Evolutionary conservation across 2,113 vertebrate genomes (phyloP).

Genomic region (Hylia prasina): DNA sequence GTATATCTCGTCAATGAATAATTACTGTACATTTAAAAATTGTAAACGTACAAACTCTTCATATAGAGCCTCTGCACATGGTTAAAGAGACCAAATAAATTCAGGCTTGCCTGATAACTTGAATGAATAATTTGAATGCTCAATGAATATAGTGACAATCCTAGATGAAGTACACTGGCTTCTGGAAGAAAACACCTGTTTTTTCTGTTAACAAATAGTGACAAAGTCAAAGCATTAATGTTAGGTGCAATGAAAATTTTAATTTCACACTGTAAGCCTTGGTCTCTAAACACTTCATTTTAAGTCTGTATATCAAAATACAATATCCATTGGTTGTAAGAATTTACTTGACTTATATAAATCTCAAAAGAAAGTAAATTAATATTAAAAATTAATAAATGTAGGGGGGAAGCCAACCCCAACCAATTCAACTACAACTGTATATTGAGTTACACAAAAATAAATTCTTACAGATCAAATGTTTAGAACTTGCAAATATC

Average conservation of each 20-base stretch:
- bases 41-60: background rate
- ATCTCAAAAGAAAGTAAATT: background rate
- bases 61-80: background rate
- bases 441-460: background rate
- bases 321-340: background rate
- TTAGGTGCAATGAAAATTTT: background rate
- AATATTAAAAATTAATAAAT: background rate
- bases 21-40: background rate
- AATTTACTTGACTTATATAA: background rate
- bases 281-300: background rate
- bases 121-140: background rate
- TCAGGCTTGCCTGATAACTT: background rate
- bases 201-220: background rate
- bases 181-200: accelerated
- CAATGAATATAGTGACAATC: background rate
- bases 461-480: background rate
- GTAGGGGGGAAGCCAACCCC: accelerated
- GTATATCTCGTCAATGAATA: background rate
- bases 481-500: background rate
- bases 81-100: background rate
- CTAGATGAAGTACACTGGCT: background rate
- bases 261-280: background rate
- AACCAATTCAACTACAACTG: background rate
- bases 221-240: background rate
- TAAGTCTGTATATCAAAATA: background rate